A percentile compares a stretch with the other conserved stretches of the same genome.
These are phyloP conservation scores for Dermatemys mawii DNA, from an alignment of 2,113 vertebrate genomes.

Conservation along the genomic window DNA sequence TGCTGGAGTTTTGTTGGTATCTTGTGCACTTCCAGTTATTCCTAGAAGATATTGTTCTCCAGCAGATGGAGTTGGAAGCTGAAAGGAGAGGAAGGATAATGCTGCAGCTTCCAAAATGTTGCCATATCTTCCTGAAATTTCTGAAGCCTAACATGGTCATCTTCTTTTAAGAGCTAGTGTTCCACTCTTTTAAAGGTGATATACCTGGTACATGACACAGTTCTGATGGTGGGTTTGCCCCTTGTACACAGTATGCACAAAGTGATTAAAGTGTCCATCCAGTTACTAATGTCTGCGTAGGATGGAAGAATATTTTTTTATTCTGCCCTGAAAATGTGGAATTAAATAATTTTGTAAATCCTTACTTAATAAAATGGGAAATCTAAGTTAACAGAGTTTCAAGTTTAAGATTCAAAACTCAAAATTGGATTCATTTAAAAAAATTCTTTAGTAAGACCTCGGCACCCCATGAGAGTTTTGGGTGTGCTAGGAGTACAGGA, in stretches of 20 bases:
- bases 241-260: background rate
- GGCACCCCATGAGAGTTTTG: background rate
- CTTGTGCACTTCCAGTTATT: background rate
- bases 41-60: background rate
- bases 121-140: background rate
- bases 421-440: background rate
- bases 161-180: background rate
- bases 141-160: background rate
- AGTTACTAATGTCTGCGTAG: background rate
- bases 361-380: background rate
- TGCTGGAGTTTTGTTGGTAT: background rate
- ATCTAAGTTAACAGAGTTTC: background rate
- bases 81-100: background rate
- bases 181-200: background rate
- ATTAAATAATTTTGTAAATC: background rate
- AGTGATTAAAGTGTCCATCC: background rate
- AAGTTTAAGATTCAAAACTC: background rate
- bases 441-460: background rate
- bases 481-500: background rate
- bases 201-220: background rate
- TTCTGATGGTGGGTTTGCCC: too few relatives aligned
- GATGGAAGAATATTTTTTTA: background rate
- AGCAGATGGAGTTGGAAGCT: background rate
- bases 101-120: background rate
- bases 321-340: background rate